Base-by-base conservation (phyloP, 2,113 vertebrate genomes). In the Prietella phreatophila region DNA sequence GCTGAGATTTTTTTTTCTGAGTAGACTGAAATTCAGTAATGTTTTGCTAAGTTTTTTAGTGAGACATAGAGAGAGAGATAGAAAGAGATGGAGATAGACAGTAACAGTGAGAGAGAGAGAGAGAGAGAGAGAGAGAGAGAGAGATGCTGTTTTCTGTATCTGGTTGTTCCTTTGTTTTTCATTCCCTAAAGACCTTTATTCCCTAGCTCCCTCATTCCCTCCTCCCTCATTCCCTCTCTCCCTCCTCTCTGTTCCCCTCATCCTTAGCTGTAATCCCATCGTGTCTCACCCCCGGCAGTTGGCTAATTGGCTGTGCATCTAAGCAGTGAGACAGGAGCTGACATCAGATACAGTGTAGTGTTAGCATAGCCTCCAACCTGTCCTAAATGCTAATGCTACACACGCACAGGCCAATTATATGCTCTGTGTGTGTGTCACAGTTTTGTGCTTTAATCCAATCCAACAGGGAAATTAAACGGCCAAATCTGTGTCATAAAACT, bases 291-390 rank as follows among this genome's bases (percentile, higher is more conserved):
- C 76, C 65, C 11, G 80, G 90, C 87, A 92, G 65, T 89, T 92
- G 87, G 87, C 93, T 96, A 95, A 95, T 95, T 96, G 94, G 95
- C 95, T 61, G 80, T 39, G 80, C 94, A 93, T 91, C 92, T 94
- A 93, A 94, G 93, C 90, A 91, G 86, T 86, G 89, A 93, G 94
- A 95, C 94, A 94, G 92, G 94, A 95, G 94, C 93, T 93, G 92
- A 92, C 92, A 93, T 94, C 93, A 95, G 93, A 95, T 94, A 95
- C 92, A 95, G 93, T 53, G 88, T 91, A 90, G 91, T 88, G 86
- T 94, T 96, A 80, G 27, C n/a, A 33, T 93, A 95, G 93, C 92
- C 92, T 93, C 90, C 90, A 93, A 93, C 92, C 93, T 91, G 93
- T 93, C 93, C 67, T 90, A 93, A 91, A 91, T 88, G 92, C 92